A percentile compares a stretch with the other conserved stretches of the same genome.
Conservation (phyloP, 2,797 vertebrate species). For the Myoxocephalus aenaeus region DNA sequence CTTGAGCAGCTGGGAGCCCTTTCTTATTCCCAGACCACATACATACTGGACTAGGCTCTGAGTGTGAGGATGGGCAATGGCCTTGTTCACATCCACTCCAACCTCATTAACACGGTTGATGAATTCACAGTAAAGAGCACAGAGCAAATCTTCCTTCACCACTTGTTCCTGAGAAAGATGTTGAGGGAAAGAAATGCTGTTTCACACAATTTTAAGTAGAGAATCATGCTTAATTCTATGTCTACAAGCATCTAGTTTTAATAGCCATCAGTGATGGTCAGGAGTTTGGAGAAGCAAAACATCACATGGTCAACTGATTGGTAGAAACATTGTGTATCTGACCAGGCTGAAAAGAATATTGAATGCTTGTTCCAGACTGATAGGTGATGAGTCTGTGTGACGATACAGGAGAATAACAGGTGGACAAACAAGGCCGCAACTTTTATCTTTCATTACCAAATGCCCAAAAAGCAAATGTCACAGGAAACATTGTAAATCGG, state of each 20-base stretch:
- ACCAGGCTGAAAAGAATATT: not conserved
- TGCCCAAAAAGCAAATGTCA: not conserved
- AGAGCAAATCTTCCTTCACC: constrained; percentile 96
- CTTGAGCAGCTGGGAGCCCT: constrained; percentile 97
- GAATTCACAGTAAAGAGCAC: constrained; percentile 95
- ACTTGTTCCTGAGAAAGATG: constrained; percentile 89
- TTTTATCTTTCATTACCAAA: not conserved
- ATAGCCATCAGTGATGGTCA: not conserved
- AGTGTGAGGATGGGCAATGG: constrained; percentile 95
- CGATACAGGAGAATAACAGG: not conserved
- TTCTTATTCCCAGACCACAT: constrained; percentile 95
- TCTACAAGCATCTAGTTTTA: not conserved
- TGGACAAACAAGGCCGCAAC: not conserved
- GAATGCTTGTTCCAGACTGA: not conserved
- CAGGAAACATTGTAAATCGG: not conserved
- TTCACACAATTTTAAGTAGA: not conserved
- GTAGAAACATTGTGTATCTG: not conserved
- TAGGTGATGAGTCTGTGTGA: not conserved
- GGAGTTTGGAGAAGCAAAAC: not conserved
- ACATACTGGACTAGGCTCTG: constrained; percentile 98
- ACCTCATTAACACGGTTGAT: constrained; percentile 99
- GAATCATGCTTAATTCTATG: not conserved
- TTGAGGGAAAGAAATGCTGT: not conserved
- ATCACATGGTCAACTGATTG: not conserved
- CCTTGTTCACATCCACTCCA: constrained; percentile 96